Conservation (phyloP, 2,797 vertebrate species). For the Karalla daura region DNA sequence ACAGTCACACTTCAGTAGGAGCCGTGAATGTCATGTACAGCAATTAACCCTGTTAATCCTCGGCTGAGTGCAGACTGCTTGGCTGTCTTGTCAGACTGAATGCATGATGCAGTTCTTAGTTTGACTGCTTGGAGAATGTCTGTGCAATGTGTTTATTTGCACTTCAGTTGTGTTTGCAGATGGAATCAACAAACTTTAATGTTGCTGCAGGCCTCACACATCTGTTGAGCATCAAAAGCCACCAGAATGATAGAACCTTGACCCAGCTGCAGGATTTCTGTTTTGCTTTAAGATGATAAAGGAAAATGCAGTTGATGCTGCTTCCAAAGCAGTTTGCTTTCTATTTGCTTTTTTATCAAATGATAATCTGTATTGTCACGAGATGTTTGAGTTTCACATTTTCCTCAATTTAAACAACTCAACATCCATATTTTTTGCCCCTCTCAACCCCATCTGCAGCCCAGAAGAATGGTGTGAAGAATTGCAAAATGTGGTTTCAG, state of each 20-base stretch:
- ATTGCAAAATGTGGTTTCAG: slow-evolving; percentile 43
- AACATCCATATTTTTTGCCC: slow-evolving; percentile 10
- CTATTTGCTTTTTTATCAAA: background rate
- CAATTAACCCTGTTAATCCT: background rate
- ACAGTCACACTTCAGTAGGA: background rate
- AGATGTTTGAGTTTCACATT: background rate
- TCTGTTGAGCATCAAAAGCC: background rate
- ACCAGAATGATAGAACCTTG: background rate
- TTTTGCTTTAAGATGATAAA: background rate
- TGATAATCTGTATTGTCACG: background rate
- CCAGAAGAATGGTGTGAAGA: slow-evolving; percentile 5
- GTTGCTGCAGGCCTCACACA: background rate
- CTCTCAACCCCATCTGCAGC: slow-evolving; percentile 19
- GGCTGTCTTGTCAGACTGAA: background rate
- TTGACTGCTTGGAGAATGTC: background rate
- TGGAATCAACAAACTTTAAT: background rate
- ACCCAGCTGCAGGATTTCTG: background rate
- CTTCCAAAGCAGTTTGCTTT: background rate
- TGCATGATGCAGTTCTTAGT: background rate
- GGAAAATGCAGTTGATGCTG: background rate
- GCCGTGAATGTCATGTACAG: background rate
- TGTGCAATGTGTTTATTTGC: background rate
- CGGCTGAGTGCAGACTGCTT: background rate
- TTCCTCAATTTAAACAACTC: background rate
- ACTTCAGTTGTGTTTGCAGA: background rate